Conservation (phyloP, 2,113 vertebrate genomes). For the Tautogolabrus adspersus region DNA sequence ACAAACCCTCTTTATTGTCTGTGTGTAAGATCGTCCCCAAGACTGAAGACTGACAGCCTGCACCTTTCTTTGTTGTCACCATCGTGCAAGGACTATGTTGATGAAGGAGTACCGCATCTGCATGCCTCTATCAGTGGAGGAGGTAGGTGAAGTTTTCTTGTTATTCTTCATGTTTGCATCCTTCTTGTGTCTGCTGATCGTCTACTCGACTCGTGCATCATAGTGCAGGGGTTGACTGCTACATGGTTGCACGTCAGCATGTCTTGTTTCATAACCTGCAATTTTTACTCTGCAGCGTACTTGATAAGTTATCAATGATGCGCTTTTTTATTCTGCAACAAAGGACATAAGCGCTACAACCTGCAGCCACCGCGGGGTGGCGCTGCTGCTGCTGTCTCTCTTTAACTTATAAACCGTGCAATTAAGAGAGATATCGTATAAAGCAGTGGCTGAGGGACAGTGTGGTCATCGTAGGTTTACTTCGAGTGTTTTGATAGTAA, state of each 20-base stretch:
- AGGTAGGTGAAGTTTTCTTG: constrained; percentile 82
- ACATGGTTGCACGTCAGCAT: not conserved
- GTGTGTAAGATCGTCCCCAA: constrained; percentile 3
- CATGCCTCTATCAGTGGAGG: constrained; percentile 91
- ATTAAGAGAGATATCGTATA: not conserved
- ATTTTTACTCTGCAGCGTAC: not conserved
- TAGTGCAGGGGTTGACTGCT: fast-evolving
- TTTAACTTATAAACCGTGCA: not conserved
- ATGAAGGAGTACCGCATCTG: constrained; percentile 93
- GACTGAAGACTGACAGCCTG: constrained; percentile 3
- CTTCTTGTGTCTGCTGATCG: not conserved
- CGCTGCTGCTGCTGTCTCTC: constrained; percentile 46
- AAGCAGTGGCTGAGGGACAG: no score
- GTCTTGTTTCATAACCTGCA: not conserved
- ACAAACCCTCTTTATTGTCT: not conserved
- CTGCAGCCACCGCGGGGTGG: constrained; percentile 56
- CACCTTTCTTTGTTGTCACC: constrained; percentile 12
- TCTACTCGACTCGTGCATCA: not conserved
- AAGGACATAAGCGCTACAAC: constrained; percentile 6
- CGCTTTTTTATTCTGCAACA: constrained; percentile 35
- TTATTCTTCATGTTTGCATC: not conserved
- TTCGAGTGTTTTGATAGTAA: constrained; percentile 3
- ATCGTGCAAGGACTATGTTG: constrained; percentile 81
- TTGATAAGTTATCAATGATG: constrained; percentile 41
- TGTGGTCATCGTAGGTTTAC: not conserved